Evolutionary conservation across 1,140 invertebrate genomes (phyloP), one percentile per base, ranked within the genome.

Genomic region (Diprion similis): DNA sequence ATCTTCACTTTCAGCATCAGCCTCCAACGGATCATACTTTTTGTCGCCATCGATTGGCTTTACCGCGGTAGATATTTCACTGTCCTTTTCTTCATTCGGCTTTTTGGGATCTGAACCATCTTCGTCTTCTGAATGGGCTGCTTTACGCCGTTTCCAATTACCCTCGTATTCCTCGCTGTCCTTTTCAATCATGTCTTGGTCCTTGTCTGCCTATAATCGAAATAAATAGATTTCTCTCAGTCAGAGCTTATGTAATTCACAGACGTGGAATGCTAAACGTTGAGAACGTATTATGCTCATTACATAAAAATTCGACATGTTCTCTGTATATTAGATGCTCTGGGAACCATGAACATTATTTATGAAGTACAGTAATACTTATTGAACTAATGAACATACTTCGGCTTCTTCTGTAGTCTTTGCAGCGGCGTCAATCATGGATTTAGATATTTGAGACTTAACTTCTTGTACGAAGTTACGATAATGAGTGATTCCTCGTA

Each of bases 381-480:
- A 37, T 37, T 37, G 2, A 37, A 37, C 24, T 37, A 37, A 37
- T 37, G 24, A 37, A 17, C 51, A 24, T 65, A 46, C 46, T 59
- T 72, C 48, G 13, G 68, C 10, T 71, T 75, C 74, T 2, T 76
- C 69, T 37, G 48, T 47, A 45, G 71, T 48, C 19, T 15, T n/a
- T 66, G 46, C 9, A 48, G 71, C 65, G 11, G 64, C 68, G 19
- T 72, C 51, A 66, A 83, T 80, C 46, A 80, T 80, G 45, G 77
- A 71, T 71, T 82, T 82, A 66, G 80, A 76, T 67, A 84, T 83
- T 10, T 84, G 51, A 37, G 80, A 65, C 73, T 87, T 88, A 1
- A 87, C 79, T 77, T 88, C 86, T 48, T 84, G 82, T 10, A 86
- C 79, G 19, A 87, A 88, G 69, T 85, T 87, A 48, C 85, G 82